Conservation (phyloP, 2,797 vertebrate species). For the Paguma larvata region DNA sequence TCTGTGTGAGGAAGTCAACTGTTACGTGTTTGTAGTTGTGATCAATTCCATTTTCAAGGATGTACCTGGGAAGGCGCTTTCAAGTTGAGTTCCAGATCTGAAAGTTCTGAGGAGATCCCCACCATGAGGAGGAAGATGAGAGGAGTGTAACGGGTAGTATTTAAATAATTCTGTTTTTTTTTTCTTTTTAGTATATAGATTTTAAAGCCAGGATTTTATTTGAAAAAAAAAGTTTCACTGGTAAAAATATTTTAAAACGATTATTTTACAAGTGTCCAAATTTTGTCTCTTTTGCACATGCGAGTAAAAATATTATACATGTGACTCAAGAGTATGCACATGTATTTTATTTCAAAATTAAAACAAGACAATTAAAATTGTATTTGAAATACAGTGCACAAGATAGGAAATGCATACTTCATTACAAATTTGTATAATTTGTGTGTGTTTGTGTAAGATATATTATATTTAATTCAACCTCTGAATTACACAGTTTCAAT, state of each 20-base stretch:
- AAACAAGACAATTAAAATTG: not conserved
- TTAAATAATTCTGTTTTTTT: not conserved
- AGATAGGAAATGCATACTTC: not conserved
- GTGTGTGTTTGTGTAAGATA: not conserved
- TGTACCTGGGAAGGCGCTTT: not conserved
- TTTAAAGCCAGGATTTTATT: not conserved
- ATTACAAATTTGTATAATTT: not conserved
- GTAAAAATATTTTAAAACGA: not conserved
- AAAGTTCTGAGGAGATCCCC: not conserved
- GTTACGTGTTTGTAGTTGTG: not conserved
- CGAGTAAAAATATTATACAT: not conserved
- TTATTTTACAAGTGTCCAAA: not conserved
- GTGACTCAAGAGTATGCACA: not conserved
- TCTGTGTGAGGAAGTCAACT: not conserved
- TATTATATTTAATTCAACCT: not conserved
- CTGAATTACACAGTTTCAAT: not conserved
- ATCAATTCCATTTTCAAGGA: not conserved
- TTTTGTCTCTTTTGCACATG: not conserved
- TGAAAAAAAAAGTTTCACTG: not conserved
- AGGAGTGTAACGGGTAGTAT: not conserved
- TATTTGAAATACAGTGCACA: not conserved
- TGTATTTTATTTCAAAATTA: not conserved
- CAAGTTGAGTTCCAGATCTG: not conserved
- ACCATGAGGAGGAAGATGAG: not conserved
- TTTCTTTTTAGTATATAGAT: not conserved